A percentile compares a stretch with the other conserved stretches of the same genome.
These are phyloP conservation scores for Aeoliscus strigatus DNA, from an alignment of 2,797 vertebrate species.

Conservation along the genomic window DNA sequence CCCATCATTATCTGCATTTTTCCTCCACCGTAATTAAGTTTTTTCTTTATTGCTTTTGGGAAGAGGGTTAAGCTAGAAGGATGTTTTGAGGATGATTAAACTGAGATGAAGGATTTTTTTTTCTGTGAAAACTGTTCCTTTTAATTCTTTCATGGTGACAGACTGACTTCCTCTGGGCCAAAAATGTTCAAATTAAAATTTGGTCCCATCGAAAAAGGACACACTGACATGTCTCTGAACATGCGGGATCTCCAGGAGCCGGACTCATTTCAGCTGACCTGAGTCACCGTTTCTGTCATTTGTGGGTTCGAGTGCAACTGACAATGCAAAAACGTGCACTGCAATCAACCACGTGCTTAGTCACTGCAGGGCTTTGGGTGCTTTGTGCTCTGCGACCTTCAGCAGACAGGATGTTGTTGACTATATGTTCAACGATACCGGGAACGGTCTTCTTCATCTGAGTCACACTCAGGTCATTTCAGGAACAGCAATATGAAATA, in stretches of 20 bases:
- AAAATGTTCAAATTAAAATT: slow-evolving; percentile 52
- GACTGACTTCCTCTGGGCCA: slow-evolving; percentile 37
- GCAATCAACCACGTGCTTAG: slow-evolving; percentile 41
- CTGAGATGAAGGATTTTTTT: slow-evolving; percentile 55
- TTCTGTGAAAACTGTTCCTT: slow-evolving; percentile 55
- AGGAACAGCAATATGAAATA: too few relatives aligned
- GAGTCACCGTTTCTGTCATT: slow-evolving; percentile 61
- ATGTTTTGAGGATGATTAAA: slow-evolving; percentile 74
- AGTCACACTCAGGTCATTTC: slow-evolving; percentile 50
- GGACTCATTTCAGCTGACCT: slow-evolving; percentile 57
- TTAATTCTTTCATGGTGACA: slow-evolving; percentile 53
- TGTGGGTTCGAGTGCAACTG: slow-evolving; percentile 54
- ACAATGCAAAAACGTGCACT: slow-evolving; percentile 63
- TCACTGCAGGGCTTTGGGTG: slow-evolving; percentile 36
- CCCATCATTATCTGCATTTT: slow-evolving; percentile 79
- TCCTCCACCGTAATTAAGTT: slow-evolving; percentile 71
- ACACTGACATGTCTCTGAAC: slow-evolving; percentile 47
- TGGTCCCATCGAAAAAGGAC: slow-evolving; percentile 12
- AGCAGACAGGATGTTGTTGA: slow-evolving; percentile 53
- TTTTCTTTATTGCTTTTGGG: slow-evolving; percentile 76
- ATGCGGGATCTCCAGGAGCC: slow-evolving; percentile 65
- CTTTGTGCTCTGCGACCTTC: slow-evolving; percentile 5
- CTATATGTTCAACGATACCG: slow-evolving; percentile 44
- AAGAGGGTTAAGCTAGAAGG: slow-evolving; percentile 61
- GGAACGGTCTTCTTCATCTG: slow-evolving; percentile 49